Percentiles rank a stretch among this genome's conserved stretches.
Evolutionary conservation across 2,888 invertebrate genomes (phyloP).

Genomic region (Torymus tubicola): DNA sequence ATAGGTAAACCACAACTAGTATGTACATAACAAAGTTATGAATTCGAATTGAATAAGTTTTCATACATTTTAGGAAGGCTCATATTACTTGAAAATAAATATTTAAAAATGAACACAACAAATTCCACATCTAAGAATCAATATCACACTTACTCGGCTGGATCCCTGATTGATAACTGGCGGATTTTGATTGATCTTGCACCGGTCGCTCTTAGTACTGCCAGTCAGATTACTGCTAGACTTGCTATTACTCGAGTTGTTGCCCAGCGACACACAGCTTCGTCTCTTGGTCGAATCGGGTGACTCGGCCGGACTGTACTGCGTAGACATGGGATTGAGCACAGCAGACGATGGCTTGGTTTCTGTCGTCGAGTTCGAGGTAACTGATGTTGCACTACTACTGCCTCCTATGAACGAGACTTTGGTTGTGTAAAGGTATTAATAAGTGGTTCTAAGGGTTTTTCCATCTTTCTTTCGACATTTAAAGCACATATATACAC

Average conservation of each 20-base stretch:
- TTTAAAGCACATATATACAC: too few relatives aligned
- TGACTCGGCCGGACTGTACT: slow-evolving; percentile 76
- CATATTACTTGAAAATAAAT: too few relatives aligned
- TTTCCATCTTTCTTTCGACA: too few relatives aligned
- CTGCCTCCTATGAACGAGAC: slow-evolving; percentile 70
- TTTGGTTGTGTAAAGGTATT: slow-evolving; percentile 26
- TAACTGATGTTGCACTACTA: slow-evolving; percentile 76
- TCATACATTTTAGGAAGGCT: too few relatives aligned
- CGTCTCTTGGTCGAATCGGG: slow-evolving; percentile 78
- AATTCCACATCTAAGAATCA: too few relatives aligned
- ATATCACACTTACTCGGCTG: slow-evolving; percentile 62
- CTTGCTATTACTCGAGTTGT: slow-evolving; percentile 87
- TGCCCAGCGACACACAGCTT: slow-evolving; percentile 80
- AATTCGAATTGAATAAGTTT: too few relatives aligned
- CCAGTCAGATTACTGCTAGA: slow-evolving; percentile 88
- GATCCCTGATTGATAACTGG: slow-evolving; percentile 66
- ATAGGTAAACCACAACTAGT: too few relatives aligned
- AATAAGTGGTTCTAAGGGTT: neutral
- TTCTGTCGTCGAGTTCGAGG: slow-evolving; percentile 80
- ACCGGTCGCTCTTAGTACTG: slow-evolving; percentile 80
- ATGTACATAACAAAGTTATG: too few relatives aligned
- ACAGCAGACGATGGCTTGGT: slow-evolving; percentile 82
- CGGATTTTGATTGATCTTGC: slow-evolving; percentile 75
- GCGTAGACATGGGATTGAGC: slow-evolving; percentile 77
- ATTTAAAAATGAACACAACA: too few relatives aligned